These are phyloP conservation scores for Seladonia tumulorum DNA, from an alignment of 2,888 invertebrate species.

Conservation along the genomic window DNA sequence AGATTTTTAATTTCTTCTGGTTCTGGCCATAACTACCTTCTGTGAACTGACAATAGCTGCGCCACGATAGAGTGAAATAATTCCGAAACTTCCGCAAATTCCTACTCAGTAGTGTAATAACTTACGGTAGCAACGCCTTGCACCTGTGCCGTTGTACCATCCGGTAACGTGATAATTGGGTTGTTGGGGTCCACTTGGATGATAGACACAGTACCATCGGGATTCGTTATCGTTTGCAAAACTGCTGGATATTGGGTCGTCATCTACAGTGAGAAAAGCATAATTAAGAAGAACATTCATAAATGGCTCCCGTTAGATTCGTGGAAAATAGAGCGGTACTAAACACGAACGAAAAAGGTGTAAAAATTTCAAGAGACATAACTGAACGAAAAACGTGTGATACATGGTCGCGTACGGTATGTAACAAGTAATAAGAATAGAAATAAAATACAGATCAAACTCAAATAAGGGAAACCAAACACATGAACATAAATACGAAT, in stretches of 20 bases:
- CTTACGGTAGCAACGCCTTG: conserved; percentile 90
- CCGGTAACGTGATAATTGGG: conserved; percentile 97
- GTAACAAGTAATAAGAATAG: conserved; percentile 50
- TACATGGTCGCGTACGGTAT: not conserved
- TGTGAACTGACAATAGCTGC: no score
- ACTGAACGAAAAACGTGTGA: not conserved
- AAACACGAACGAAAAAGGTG: conserved; percentile 15
- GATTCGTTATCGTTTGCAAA: conserved; percentile 97
- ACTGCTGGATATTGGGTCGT: conserved; percentile 93
- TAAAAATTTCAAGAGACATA: not conserved
- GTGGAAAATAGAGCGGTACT: not conserved
- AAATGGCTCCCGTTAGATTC: no score
- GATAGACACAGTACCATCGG: conserved; percentile 97
- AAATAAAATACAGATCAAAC: conserved; percentile 76
- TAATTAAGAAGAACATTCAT: conserved; percentile 12
- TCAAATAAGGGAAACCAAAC: conserved; percentile 83
- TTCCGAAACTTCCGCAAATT: not conserved
- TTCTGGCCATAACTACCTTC: no score
- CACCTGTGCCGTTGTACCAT: conserved; percentile 98
- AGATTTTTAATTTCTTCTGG: no score
- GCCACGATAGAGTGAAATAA: no score
- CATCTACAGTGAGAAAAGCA: conserved; percentile 80
- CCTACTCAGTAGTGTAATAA: conserved; percentile 25
- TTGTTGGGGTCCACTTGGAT: conserved; percentile 97
- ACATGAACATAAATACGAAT: conserved; percentile 69